Conservation (phyloP, 1,140 invertebrate genomes). For the Himalopsyche phryganea region DNA sequence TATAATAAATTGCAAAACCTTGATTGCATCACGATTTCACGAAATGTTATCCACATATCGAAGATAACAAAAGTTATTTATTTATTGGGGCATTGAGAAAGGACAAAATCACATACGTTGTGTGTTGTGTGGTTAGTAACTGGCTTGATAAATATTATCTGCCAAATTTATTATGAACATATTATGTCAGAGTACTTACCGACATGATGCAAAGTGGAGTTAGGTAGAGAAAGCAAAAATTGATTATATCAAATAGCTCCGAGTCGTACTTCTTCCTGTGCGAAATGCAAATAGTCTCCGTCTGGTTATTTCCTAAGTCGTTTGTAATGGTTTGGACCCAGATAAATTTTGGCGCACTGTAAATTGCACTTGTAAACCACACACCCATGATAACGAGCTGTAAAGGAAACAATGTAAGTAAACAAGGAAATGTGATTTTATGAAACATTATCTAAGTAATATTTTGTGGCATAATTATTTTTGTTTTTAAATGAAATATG, state of each 20-base stretch:
- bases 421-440: background rate
- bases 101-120: too few species aligned
- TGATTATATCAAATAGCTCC: slow-evolving; percentile 70
- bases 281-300: slow-evolving; percentile 70
- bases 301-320: slow-evolving; percentile 52
- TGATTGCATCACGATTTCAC: too few species aligned
- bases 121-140: too few species aligned
- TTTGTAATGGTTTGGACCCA: slow-evolving; percentile 68
- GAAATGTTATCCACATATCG: too few species aligned
- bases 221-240: slow-evolving; percentile 71
- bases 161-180: too few species aligned
- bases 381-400: slow-evolving; percentile 69
- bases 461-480: background rate
- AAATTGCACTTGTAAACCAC: slow-evolving; percentile 71
- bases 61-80: too few species aligned
- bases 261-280: slow-evolving; percentile 72
- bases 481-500: too few species aligned
- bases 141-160: too few species aligned
- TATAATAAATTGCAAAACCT: too few species aligned
- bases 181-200: slow-evolving; percentile 44
- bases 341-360: slow-evolving; percentile 72
- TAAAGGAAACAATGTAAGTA: slow-evolving; percentile 32
- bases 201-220: slow-evolving; percentile 71
- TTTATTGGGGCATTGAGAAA: too few species aligned
- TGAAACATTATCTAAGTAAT: background rate